Conservation (phyloP, 2,797 vertebrate genomes). For the Tenualosa ilisha region DNA sequence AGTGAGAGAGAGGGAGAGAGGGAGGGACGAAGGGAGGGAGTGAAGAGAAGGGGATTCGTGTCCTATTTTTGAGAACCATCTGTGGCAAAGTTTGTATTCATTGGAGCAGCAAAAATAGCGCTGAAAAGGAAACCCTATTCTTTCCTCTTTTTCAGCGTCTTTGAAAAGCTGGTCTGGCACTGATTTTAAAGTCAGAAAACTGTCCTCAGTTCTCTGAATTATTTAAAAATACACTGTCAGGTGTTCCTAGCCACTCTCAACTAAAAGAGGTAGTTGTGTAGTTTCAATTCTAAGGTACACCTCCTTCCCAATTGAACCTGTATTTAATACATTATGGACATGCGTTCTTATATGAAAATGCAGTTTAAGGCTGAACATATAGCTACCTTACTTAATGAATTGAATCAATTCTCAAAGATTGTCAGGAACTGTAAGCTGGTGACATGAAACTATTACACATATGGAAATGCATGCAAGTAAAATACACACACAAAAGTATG, state of each 20-base stretch:
- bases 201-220: slow-evolving; percentile 15
- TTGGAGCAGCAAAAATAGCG: slow-evolving; percentile 83
- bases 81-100: slow-evolving; percentile 84
- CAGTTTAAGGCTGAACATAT: background rate
- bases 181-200: slow-evolving; percentile 26
- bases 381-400: background rate
- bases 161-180: background rate
- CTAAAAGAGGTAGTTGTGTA: background rate
- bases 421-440: background rate
- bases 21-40: background rate
- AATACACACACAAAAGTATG: background rate
- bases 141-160: slow-evolving; percentile 23
- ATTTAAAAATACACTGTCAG: slow-evolving; percentile 18
- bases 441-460: background rate
- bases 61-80: slow-evolving; percentile 83
- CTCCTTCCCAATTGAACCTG: background rate
- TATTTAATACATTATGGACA: too few relatives aligned
- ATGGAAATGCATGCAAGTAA: background rate
- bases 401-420: background rate
- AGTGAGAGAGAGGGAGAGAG: slow-evolving; percentile 31
- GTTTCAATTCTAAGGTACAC: background rate
- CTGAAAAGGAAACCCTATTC: slow-evolving; percentile 45
- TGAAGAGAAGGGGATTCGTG: slow-evolving; percentile 39
- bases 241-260: background rate
- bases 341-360: background rate